These are phyloP conservation scores for Mycteria americana DNA, from an alignment of 2,797 vertebrate species.

Conservation along the genomic window DNA sequence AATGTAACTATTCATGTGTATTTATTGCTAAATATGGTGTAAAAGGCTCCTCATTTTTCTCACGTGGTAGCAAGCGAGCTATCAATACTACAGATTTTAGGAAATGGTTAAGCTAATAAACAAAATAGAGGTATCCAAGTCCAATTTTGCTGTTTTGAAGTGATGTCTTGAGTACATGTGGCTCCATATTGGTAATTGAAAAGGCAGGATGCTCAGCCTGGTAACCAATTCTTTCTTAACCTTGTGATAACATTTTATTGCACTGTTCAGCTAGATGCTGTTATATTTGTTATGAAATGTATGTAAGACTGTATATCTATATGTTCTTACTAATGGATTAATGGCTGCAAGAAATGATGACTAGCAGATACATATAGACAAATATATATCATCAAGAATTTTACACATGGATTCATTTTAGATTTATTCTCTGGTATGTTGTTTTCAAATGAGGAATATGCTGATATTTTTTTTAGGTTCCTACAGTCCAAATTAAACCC, in stretches of 20 bases:
- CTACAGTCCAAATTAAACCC: background rate
- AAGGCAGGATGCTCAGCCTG: background rate
- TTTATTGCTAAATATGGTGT: background rate
- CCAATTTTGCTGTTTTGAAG: background rate
- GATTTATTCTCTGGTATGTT: background rate
- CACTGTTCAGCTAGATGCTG: background rate
- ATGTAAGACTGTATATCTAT: background rate
- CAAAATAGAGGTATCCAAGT: background rate
- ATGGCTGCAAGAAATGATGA: background rate
- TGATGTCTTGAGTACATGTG: background rate
- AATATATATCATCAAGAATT: background rate
- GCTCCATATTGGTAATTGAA: background rate
- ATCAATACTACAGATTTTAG: background rate
- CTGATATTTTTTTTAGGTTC: background rate
- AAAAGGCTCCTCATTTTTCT: background rate
- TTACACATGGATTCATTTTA: conserved; percentile 4
- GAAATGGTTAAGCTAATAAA: background rate
- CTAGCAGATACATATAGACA: background rate
- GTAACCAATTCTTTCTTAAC: background rate
- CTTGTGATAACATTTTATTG: background rate
- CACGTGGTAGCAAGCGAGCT: background rate
- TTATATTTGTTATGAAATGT: background rate
- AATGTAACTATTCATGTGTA: background rate
- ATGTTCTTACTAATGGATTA: background rate
- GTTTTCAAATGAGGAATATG: background rate